These are phyloP conservation scores for Aphaenogaster ashmeadi DNA, from an alignment of 1,140 invertebrate genomes.

Conservation along the genomic window DNA sequence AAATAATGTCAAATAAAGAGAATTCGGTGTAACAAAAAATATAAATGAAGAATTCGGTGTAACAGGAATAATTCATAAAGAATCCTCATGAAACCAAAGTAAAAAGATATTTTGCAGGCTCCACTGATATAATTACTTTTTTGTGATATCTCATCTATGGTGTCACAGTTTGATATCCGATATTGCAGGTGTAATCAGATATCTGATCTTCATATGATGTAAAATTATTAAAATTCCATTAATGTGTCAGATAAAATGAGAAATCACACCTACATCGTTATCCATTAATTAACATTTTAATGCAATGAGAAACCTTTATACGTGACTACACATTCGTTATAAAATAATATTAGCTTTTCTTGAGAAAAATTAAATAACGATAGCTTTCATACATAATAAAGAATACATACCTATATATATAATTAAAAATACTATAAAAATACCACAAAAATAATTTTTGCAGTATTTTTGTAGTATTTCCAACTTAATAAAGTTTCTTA, in stretches of 20 bases:
- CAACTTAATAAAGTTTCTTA: background rate
- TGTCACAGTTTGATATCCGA: conserved; percentile 22
- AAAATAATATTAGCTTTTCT: conserved; percentile 31
- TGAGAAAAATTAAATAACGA: conserved; percentile 23
- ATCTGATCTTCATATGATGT: conserved; percentile 18
- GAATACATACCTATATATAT: background rate
- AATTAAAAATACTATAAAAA: background rate
- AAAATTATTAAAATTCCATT: conserved; percentile 37
- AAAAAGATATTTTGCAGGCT: background rate
- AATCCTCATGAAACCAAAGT: background rate
- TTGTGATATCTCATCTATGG: background rate
- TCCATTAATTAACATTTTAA: conserved; percentile 47
- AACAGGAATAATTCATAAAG: conserved; percentile 10
- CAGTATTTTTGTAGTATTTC: too few species aligned
- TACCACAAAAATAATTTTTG: too few species aligned
- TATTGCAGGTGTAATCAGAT: conserved; percentile 12
- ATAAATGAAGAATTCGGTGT: background rate
- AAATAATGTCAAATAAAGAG: background rate
- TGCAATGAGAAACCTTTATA: conserved; percentile 29
- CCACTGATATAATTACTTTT: conserved; percentile 5
- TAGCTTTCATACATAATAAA: background rate
- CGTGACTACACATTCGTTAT: conserved; percentile 28
- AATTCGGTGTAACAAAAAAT: background rate
- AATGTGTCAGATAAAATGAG: conserved; percentile 35
- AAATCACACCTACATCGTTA: conserved; percentile 30